These are phyloP conservation scores for Eospalax fontanierii DNA, from an alignment of 2,797 vertebrate genomes.

Conservation along the genomic window DNA sequence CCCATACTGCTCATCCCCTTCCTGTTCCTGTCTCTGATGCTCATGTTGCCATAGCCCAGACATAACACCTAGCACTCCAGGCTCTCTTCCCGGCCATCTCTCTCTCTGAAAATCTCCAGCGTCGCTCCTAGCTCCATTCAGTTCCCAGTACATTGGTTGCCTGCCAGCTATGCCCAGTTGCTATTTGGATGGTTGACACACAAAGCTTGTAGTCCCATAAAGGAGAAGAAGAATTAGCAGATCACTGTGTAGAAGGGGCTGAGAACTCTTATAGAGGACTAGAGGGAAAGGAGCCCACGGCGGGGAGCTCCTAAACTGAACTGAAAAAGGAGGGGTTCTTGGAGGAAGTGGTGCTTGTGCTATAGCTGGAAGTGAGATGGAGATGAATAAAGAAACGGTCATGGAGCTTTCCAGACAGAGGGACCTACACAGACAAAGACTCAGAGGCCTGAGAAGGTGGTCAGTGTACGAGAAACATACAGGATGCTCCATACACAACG, in stretches of 20 bases:
- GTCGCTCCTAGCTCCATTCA: background rate
- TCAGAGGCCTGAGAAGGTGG: background rate
- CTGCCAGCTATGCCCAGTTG: background rate
- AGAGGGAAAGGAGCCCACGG: rapidly evolving
- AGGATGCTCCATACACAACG: too few species aligned
- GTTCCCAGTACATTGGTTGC: background rate
- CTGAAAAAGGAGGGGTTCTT: background rate
- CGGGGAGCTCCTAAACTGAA: background rate
- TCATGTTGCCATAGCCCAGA: background rate
- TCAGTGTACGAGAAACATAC: background rate
- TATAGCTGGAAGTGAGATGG: background rate
- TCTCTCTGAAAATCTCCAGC: background rate
- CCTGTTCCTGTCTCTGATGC: background rate
- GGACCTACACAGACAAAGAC: background rate
- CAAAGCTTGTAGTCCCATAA: background rate
- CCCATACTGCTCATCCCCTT: background rate
- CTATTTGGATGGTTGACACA: background rate
- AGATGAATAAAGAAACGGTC: too few species aligned
- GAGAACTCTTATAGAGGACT: background rate
- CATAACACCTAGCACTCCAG: background rate
- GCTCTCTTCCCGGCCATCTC: background rate
- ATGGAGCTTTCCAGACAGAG: background rate
- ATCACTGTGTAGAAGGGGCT: background rate
- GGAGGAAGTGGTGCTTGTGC: background rate
- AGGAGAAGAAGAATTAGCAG: background rate